A percentile compares a stretch with the other conserved stretches of the same genome.
Evolutionary conservation across 1,140 invertebrate species (phyloP).

Genomic region (Drosophila bocqueti): DNA sequence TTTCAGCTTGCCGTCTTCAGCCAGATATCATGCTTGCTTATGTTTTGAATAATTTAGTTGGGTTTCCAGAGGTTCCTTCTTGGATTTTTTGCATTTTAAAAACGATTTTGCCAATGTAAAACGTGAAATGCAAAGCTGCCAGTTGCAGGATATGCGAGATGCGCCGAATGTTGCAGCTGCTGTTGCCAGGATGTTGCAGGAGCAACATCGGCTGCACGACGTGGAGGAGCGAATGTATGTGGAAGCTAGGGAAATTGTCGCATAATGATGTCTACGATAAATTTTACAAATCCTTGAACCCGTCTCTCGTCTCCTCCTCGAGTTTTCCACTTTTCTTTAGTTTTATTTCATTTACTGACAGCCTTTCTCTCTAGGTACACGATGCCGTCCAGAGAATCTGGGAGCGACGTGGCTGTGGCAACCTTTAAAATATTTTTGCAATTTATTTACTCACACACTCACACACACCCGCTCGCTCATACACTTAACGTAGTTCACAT

Average conservation of each 20-base stretch:
- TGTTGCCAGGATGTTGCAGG: slow-evolving; percentile 22
- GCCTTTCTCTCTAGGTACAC: slow-evolving; percentile 16
- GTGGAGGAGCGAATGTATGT: slow-evolving; percentile 12
- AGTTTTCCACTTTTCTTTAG: slow-evolving; percentile 38
- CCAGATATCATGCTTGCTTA: slow-evolving; percentile 70
- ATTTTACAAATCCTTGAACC: slow-evolving; percentile 72
- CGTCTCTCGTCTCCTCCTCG: slow-evolving; percentile 17
- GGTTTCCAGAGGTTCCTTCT: slow-evolving; percentile 18
- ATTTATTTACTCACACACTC: slow-evolving; percentile 63
- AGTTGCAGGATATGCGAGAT: slow-evolving; percentile 36
- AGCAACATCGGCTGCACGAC: slow-evolving; percentile 13
- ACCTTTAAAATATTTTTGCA: slow-evolving; percentile 81
- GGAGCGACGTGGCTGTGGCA: slow-evolving; percentile 65
- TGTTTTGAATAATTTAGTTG: slow-evolving; percentile 77
- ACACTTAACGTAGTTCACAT: slow-evolving; percentile 72
- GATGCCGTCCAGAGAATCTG: slow-evolving; percentile 23
- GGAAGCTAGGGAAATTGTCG: slow-evolving; percentile 68
- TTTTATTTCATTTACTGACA: slow-evolving; percentile 71
- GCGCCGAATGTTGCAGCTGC: slow-evolving; percentile 60
- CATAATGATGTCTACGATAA: slow-evolving; percentile 80
- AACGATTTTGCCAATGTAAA: slow-evolving; percentile 77
- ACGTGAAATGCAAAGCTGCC: slow-evolving; percentile 75
- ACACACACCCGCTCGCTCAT: slow-evolving; percentile 30
- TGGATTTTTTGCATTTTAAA: slow-evolving; percentile 62
- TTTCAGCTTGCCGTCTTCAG: slow-evolving; percentile 14